These are phyloP conservation scores for Ariolimax columbianus DNA, from an alignment of 2,888 invertebrate species.

Conservation along the genomic window DNA sequence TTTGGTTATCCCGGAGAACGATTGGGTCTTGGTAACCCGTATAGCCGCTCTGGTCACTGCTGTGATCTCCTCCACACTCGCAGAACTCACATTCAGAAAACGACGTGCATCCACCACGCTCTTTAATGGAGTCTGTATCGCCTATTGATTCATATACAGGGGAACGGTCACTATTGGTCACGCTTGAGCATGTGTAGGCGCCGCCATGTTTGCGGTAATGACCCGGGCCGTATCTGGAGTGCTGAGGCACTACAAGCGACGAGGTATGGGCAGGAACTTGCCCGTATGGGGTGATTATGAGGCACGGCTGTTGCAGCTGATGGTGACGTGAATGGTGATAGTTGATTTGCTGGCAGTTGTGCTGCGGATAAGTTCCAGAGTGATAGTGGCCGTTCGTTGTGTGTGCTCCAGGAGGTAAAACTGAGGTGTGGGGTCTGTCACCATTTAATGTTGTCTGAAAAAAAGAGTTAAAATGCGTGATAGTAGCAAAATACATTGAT, in stretches of 20 bases:
- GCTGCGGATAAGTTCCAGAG: constrained; percentile 39
- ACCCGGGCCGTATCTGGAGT: constrained; percentile 2
- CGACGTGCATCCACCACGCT: constrained; percentile 18
- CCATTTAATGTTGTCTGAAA: constrained; percentile 56
- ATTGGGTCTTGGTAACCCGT: constrained; percentile 25
- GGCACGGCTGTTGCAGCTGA: constrained; percentile 33
- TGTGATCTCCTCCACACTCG: constrained; percentile 40
- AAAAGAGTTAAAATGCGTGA: too few relatives aligned
- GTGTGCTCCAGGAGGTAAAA: constrained; percentile 29
- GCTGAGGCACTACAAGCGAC: constrained; percentile 40
- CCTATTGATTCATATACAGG: constrained; percentile 61
- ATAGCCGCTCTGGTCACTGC: constrained; percentile 20
- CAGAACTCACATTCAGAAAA: constrained; percentile 50
- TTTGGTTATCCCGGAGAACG: background rate
- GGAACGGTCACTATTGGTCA: constrained; percentile 56
- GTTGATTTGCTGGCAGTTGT: constrained; percentile 43
- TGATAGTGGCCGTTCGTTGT: constrained; percentile 35
- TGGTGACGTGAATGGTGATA: constrained; percentile 39
- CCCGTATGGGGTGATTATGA: constrained; percentile 43
- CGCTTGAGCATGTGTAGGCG: constrained; percentile 55
- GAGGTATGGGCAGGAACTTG: constrained; percentile 49
- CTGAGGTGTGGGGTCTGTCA: constrained; percentile 52
- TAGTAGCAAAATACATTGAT: too few relatives aligned
- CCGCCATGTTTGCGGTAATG: constrained; percentile 53
- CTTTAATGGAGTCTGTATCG: constrained; percentile 53